Evolutionary conservation across 2,888 invertebrate genomes (phyloP), one percentile per base, ranked within the genome.

Genomic region (Terebella lapidaria): DNA sequence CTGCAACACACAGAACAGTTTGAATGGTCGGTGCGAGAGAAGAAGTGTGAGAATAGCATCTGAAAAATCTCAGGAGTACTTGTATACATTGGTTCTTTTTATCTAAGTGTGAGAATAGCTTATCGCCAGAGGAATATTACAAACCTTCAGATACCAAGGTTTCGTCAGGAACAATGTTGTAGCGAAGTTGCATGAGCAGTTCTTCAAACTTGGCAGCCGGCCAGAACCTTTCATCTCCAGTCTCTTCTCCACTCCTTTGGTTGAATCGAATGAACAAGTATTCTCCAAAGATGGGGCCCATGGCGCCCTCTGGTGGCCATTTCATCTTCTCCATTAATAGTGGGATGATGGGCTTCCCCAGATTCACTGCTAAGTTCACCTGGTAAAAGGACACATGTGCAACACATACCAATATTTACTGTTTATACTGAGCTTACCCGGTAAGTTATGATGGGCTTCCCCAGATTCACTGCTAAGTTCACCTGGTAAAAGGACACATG

Each of bases 251-350:
- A 1, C 18, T 27, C 28, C 59, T 52, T 52, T 49, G n/a, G 24
- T 49, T 15, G 65, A 76, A 76, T 22, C 75, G 63, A 53, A 78
- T 72, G 60, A 71, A 79, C 22, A 79, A 64, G 62, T 75, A 77
- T 59, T 78, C 77, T 56, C 76, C 74, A 65, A 78, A 74, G 24
- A 79, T 74, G 3, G 78, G 78, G 15, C 79, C 78, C 75, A 78
- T 77, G 10, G 75, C 69, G 3, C 78, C 78, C 28, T 67, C 63
- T 3, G 78, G 78, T n/a, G 78, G 78, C 78, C 78, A 79, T 10
- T 64, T 45, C 69, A 73, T 73, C 60, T 72, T 72, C 65, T 78
- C 78, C 70, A 78, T 71, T 57, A 76, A 64, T 26, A 78, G 66
- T 1, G 78, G 78, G 51, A 78, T 75, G 28, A 78, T 71, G 1